Evolutionary conservation across 2,797 vertebrate species (phyloP), one percentile per base, ranked within the genome.

Genomic region (Balearica regulorum): DNA sequence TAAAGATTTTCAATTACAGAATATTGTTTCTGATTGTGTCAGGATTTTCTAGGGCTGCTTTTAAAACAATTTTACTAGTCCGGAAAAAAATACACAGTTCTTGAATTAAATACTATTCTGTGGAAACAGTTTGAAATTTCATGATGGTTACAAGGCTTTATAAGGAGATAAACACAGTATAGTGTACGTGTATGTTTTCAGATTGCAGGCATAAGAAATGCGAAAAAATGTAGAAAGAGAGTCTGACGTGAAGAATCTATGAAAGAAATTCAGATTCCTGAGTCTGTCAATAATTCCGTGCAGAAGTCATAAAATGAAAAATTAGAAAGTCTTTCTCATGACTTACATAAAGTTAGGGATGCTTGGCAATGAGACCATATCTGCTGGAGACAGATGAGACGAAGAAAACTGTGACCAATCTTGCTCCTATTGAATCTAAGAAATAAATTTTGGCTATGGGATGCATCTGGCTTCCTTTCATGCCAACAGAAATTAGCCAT

Each of bases 351-450:
- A 62, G 68, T 93, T 93, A 94, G 57, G 80, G 93, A 95, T 87
- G 87, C 91, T 83, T 93, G 87, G 41, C 84, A 96, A 94, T 96
- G 51, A 83, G 81, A 82, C 28, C 88, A 28, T 85, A 96, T 96
- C 84, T 96, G 76, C 81, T 97, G 69, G 62, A 97, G 93, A 93
- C 85, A 97, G 86, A 97, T 91, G 83, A 97, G 93, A 97, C 54
- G 70, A 92, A 87, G 91, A 97, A 97, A 97, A 97, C 39, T 83
- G 37, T 83, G 58, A 83, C 39, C 49, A 93, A 3, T 75, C 70
- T 79, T 77, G 41, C 6, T 69, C 18, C 53, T 69, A n/a, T 7
- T 93, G 49, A 77, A 94, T 24, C 10, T 62, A 57, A 62, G 85
- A 90, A 90, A 92, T 29, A 96, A 58, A 77, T 86, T 46, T 78